A percentile compares a stretch with the other conserved stretches of the same genome.
phyloP scores from a whole-genome alignment of 2,888 invertebrate species.

The Therioaphis trifolii region DNA sequence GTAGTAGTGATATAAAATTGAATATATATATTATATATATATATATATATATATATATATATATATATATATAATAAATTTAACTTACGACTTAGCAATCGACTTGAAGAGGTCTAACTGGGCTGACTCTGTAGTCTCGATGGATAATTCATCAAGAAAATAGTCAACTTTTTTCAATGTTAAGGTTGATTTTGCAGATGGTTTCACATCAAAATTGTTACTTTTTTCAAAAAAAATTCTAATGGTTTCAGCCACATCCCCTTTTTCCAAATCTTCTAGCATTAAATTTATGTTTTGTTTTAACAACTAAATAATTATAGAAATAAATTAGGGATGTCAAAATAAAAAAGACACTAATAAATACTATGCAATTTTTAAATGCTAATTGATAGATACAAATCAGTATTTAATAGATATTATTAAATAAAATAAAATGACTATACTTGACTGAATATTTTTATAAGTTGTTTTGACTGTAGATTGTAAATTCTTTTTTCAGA shows the following conservation, averaged over 20 bases:
- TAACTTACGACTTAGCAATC: slow-evolving; percentile 73
- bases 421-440: neutral
- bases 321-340: slow-evolving; percentile 36
- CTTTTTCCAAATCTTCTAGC: slow-evolving; percentile 87
- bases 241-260: slow-evolving; percentile 91
- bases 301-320: slow-evolving; percentile 73
- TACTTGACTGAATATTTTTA: slow-evolving; percentile 79
- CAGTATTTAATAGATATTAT: too few relatives aligned
- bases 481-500: slow-evolving; percentile 89
- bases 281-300: slow-evolving; percentile 80
- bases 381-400: neutral
- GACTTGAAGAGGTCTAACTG: slow-evolving; percentile 81
- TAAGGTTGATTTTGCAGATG: slow-evolving; percentile 77
- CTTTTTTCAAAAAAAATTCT: slow-evolving; percentile 80
- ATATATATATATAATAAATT: neutral
- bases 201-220: slow-evolving; percentile 70
- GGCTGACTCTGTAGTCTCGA: slow-evolving; percentile 87
- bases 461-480: slow-evolving; percentile 89
- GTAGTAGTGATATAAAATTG: too few relatives aligned
- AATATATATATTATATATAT: too few relatives aligned
- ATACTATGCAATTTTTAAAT: too few relatives aligned
- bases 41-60: too few relatives aligned
- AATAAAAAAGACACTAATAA: slow-evolving; percentile 6
- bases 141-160: slow-evolving; percentile 79
- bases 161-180: slow-evolving; percentile 82